phyloP scores from a whole-genome alignment of 2,797 vertebrate genomes.

The Ataeniobius toweri region DNA sequence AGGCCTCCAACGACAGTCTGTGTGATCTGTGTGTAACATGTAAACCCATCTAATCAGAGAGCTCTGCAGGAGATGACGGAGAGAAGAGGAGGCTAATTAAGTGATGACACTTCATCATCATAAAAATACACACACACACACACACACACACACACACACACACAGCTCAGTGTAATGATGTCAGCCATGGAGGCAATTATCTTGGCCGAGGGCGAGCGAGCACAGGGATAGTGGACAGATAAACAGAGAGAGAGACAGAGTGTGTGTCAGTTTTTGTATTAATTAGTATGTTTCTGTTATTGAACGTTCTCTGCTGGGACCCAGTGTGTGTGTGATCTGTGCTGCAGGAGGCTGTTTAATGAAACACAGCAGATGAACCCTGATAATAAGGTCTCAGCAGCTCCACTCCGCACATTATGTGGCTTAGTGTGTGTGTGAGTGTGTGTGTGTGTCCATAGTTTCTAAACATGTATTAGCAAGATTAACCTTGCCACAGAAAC shows the following conservation, averaged over 20 bases:
- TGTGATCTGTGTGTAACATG: conserved; percentile 38
- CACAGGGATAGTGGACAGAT: conserved; percentile 34
- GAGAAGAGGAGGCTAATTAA: conserved; percentile 58
- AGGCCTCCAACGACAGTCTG: background rate
- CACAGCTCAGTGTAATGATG: conserved; percentile 35
- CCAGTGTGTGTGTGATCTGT: conserved; percentile 23
- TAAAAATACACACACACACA: conserved; percentile 9
- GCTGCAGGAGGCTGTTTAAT: conserved; percentile 30
- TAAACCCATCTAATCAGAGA: conserved; percentile 57
- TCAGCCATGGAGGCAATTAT: conserved; percentile 56
- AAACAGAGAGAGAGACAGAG: conserved; percentile 41
- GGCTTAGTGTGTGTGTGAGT: background rate
- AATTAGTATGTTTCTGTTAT: conserved; percentile 53
- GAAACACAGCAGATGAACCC: conserved; percentile 36
- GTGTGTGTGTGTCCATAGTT: conserved; percentile 11
- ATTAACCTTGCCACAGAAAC: background rate
- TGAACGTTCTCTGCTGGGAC: conserved; percentile 32
- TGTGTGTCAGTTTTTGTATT: conserved; percentile 50
- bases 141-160: conserved; percentile 18
- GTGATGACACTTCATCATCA: conserved; percentile 43
- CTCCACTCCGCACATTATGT: background rate
- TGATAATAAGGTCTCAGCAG: conserved; percentile 49
- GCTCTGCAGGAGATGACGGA: conserved; percentile 48
- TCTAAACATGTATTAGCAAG: conserved; percentile 10
- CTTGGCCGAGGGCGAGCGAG: conserved; percentile 35